Percentiles rank a stretch among this genome's conserved stretches.
phyloP scores from a whole-genome alignment of 2,797 vertebrate species.

The Acipenser transmontanus region DNA sequence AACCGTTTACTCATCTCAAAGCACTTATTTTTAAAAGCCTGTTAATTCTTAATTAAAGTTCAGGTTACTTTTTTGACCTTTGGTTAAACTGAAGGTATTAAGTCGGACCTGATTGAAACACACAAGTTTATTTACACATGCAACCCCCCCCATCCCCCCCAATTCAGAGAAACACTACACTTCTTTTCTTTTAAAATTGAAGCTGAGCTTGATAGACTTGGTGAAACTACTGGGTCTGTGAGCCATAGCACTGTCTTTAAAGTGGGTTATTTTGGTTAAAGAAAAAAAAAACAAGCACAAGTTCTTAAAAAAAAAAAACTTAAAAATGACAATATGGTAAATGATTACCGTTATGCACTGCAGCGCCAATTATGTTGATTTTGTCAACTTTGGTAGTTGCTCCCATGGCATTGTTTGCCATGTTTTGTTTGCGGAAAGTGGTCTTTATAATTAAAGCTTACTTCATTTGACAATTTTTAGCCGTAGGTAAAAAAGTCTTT shows the following conservation, averaged over 20 bases:
- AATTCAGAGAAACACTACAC: too few species aligned
- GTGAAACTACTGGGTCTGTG: not conserved
- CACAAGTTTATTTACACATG: too few species aligned
- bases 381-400: not conserved
- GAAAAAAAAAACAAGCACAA: slow-evolving; percentile 2
- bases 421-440: not conserved
- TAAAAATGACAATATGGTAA: not conserved
- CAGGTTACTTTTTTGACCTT: too few species aligned
- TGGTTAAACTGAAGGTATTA: too few species aligned
- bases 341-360: not conserved
- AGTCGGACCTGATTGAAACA: too few species aligned
- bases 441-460: not conserved
- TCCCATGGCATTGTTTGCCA: not conserved
- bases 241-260: not conserved
- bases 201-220: too few species aligned
- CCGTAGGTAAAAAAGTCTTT: not conserved
- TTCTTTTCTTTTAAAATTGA: too few species aligned
- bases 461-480: not conserved
- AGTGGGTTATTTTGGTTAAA: not conserved
- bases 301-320: not conserved
- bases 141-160: too few species aligned
- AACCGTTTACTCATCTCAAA: too few species aligned
- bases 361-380: not conserved
- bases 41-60: too few species aligned
- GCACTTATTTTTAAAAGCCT: too few species aligned